phyloP scores from a whole-genome alignment of 2,797 vertebrate species.

The Microhierax caerulescens region DNA sequence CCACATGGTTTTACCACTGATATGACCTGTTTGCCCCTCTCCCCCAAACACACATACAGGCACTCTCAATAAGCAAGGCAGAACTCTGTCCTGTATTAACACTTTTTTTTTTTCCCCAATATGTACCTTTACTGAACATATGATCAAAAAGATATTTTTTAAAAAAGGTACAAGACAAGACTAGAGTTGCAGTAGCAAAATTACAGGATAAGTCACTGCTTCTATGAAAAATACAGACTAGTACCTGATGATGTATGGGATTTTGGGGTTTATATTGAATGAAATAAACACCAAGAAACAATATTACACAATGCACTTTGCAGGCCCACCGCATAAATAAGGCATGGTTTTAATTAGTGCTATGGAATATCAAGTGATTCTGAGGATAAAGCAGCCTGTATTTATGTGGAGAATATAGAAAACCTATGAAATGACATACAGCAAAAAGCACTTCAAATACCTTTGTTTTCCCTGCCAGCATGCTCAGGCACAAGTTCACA shows the following conservation, averaged over 20 bases:
- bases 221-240: neutral
- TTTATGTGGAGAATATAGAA: neutral
- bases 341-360: neutral
- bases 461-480: fast-evolving
- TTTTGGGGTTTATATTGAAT: neutral
- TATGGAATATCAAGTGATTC: neutral
- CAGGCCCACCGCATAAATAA: neutral
- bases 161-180: neutral
- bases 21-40: neutral
- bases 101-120: fast-evolving
- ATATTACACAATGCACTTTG: neutral
- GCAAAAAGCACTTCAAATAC: neutral
- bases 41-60: neutral
- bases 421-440: neutral
- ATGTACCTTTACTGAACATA: neutral
- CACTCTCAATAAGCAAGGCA: neutral
- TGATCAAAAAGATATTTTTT: neutral
- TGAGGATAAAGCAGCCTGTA: neutral
- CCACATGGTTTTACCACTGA: neutral
- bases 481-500: neutral
- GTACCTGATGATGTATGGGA: neutral
- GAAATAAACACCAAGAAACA: neutral
- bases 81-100: neutral
- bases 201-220: neutral
- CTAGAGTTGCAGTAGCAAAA: neutral